Evolutionary conservation across 2,113 vertebrate genomes (phyloP).

Genomic region (Centropus unirufus): DNA sequence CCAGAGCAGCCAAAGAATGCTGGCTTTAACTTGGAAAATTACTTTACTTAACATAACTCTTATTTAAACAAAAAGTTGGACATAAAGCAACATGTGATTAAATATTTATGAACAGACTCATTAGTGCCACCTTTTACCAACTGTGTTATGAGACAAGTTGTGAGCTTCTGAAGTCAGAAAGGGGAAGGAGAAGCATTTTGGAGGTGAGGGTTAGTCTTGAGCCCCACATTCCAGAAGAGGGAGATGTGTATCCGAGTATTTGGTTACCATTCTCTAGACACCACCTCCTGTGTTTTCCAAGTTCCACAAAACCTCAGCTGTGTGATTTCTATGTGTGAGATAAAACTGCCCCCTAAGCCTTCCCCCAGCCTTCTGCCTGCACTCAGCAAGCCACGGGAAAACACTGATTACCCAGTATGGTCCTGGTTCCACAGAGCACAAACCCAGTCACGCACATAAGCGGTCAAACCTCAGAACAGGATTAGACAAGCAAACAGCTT

Average conservation of each 20-base stretch:
- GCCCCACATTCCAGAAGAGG: neutral
- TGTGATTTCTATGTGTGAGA: neutral
- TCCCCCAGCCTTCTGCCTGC: neutral
- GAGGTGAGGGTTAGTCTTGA: neutral
- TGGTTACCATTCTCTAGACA: neutral
- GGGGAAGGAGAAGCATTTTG: neutral
- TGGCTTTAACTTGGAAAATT: neutral
- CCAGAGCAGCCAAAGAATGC: neutral
- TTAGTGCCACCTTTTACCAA: neutral
- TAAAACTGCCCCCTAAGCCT: neutral
- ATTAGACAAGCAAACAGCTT: slow-evolving; percentile 21
- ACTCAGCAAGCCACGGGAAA: neutral
- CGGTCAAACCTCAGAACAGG: neutral
- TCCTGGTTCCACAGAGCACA: neutral
- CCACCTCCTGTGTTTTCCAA: neutral
- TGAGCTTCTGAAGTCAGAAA: neutral
- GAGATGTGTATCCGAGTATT: neutral
- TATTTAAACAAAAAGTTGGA: neutral
- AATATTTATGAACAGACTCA: neutral
- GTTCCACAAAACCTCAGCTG: neutral
- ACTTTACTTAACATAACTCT: neutral
- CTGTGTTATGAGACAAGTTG: neutral
- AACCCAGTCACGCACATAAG: neutral
- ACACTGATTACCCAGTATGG: neutral
- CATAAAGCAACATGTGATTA: neutral